These are phyloP conservation scores for Pipistrellus nathusii DNA, from an alignment of 2,797 vertebrate genomes.

Conservation along the genomic window DNA sequence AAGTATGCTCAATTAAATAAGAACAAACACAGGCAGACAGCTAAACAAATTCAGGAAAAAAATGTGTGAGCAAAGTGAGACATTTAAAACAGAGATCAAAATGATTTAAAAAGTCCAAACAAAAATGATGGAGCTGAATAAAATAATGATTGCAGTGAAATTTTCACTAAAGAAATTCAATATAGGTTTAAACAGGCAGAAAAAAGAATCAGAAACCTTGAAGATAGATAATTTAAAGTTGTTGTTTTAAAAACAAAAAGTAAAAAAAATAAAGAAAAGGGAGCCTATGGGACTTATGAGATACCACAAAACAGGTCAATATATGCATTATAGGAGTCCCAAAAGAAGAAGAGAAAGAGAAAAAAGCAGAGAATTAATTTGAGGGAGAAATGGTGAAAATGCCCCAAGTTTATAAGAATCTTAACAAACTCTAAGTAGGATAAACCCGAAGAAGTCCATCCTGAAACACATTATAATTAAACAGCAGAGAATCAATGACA, in stretches of 20 bases:
- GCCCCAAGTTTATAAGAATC: neutral
- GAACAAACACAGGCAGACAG: neutral
- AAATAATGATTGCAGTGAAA: neutral
- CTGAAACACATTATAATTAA: neutral
- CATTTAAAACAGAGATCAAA: neutral
- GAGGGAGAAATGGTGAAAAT: neutral
- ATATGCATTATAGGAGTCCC: neutral
- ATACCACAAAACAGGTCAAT: neutral
- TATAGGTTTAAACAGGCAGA: neutral
- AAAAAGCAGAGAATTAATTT: neutral
- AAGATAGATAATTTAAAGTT: neutral
- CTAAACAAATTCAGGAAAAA: conserved; percentile 34
- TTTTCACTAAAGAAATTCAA: neutral
- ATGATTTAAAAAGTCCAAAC: neutral
- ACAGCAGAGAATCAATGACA: neutral
- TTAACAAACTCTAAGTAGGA: conserved; percentile 1
- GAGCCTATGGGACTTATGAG: neutral
- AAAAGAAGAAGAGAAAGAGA: neutral
- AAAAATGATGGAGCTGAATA: conserved; percentile 14
- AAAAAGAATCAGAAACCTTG: neutral
- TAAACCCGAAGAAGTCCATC: neutral
- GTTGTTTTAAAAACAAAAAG: neutral
- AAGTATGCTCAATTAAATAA: neutral
- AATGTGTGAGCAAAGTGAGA: neutral
- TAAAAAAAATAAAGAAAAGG: neutral